Conservation (phyloP, 2,797 vertebrate species). For the Ctenochaetus hawaiiensis region DNA sequence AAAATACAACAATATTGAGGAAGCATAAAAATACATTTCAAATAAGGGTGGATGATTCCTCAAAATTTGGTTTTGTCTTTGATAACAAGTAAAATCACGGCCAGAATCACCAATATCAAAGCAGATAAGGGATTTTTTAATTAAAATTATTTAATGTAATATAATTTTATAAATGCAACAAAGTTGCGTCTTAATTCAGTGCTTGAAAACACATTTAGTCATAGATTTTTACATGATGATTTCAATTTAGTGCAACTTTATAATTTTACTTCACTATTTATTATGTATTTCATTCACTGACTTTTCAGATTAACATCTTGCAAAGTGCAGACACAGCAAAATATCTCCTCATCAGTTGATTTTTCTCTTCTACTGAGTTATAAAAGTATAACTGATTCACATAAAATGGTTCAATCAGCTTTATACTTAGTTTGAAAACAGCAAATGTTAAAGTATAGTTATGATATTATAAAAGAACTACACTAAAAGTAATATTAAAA, state of each 20-base stretch:
- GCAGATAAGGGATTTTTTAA: background rate
- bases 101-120: background rate
- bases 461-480: background rate
- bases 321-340: background rate
- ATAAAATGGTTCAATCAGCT: too few relatives aligned
- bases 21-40: background rate
- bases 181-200: background rate
- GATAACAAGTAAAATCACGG: background rate
- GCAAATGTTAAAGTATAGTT: background rate
- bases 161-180: too few relatives aligned
- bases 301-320: too few relatives aligned
- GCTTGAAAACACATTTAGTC: background rate
- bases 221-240: background rate
- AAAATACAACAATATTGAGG: slow-evolving; percentile 11
- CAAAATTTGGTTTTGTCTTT: background rate
- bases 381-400: background rate
- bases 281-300: background rate
- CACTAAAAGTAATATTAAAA: background rate
- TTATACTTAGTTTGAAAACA: too few relatives aligned
- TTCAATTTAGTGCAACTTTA: background rate
- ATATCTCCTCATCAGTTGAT: background rate
- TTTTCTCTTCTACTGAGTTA: background rate
- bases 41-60: background rate
- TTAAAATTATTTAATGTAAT: too few relatives aligned
- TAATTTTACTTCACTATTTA: background rate